A percentile compares a stretch with the other conserved stretches of the same genome.
phyloP scores from a whole-genome alignment of 2,797 vertebrate species.

The Falco biarmicus region DNA sequence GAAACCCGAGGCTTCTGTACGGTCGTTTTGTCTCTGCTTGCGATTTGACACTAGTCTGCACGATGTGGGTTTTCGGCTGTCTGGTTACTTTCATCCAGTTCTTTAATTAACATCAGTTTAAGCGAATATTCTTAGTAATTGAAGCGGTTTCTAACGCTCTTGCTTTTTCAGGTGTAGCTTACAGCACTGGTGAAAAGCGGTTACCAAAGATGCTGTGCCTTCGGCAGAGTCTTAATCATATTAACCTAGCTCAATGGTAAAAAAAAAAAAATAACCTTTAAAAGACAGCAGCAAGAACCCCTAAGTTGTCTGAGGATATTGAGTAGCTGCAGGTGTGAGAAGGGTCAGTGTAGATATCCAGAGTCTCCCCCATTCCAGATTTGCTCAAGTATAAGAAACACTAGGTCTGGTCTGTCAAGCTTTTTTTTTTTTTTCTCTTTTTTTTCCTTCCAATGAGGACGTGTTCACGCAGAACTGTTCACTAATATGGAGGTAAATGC shows the following conservation, averaged over 20 bases:
- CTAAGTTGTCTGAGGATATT: not conserved
- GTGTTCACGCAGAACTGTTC: accelerated
- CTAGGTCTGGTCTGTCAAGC: not conserved
- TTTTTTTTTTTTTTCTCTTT: not conserved
- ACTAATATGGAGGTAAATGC: not conserved
- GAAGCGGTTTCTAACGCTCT: not conserved
- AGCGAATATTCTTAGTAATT: not conserved
- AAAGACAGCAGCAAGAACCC: too few relatives aligned
- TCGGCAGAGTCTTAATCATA: not conserved
- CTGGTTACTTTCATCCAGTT: not conserved
- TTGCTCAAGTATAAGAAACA: not conserved
- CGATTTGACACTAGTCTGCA: accelerated
- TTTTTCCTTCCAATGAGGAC: accelerated
- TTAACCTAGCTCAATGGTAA: not conserved
- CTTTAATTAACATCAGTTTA: not conserved
- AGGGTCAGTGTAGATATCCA: not conserved
- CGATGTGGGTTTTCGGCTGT: accelerated
- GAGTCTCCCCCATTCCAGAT: accelerated
- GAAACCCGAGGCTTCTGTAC: accelerated
- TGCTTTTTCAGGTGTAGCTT: not conserved
- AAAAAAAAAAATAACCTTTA: not conserved
- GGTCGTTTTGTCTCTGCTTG: too few relatives aligned
- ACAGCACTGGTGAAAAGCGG: not conserved
- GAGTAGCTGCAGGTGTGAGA: not conserved
- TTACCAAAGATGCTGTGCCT: not conserved